These are phyloP conservation scores for Lymantria monacha DNA, from an alignment of 2,888 invertebrate genomes.

Conservation along the genomic window DNA sequence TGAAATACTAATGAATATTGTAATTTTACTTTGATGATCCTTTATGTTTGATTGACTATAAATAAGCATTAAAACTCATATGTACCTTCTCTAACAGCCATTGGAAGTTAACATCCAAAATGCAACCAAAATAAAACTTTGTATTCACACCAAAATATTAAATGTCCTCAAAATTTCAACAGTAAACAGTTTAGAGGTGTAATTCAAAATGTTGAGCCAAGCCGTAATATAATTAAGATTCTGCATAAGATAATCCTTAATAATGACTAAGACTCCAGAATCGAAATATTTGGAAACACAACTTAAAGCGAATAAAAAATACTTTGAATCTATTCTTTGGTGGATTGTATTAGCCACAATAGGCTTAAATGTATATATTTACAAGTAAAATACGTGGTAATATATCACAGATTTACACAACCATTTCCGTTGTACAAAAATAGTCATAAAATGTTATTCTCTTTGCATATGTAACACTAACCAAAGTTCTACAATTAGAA, in stretches of 20 bases:
- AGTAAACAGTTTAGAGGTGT: not conserved
- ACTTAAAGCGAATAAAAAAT: slow-evolving; percentile 20
- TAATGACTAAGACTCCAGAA: not conserved
- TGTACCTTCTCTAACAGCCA: too few relatives aligned
- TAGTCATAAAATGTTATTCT: slow-evolving; percentile 12
- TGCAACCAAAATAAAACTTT: too few relatives aligned
- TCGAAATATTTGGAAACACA: not conserved
- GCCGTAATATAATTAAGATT: not conserved
- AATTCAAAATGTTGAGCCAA: not conserved
- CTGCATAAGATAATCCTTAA: not conserved
- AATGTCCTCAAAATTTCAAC: too few relatives aligned
- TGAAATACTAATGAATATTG: too few relatives aligned
- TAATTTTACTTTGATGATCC: too few relatives aligned
- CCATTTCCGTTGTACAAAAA: slow-evolving; percentile 32
- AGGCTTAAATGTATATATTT: slow-evolving; percentile 19
- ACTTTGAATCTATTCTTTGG: slow-evolving; percentile 35
- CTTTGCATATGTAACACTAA: slow-evolving; percentile 19
- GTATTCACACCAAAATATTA: too few relatives aligned
- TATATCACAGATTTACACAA: slow-evolving; percentile 55
- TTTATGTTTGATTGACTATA: too few relatives aligned
- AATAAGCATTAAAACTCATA: too few relatives aligned
- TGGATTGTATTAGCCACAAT: slow-evolving; percentile 29
- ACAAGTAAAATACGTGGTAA: slow-evolving; percentile 38
- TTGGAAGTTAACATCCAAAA: too few relatives aligned
- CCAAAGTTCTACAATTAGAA: slow-evolving; percentile 8